These are phyloP conservation scores for Cyanocitta stelleri DNA, from an alignment of 2,113 vertebrate species.

Conservation along the genomic window DNA sequence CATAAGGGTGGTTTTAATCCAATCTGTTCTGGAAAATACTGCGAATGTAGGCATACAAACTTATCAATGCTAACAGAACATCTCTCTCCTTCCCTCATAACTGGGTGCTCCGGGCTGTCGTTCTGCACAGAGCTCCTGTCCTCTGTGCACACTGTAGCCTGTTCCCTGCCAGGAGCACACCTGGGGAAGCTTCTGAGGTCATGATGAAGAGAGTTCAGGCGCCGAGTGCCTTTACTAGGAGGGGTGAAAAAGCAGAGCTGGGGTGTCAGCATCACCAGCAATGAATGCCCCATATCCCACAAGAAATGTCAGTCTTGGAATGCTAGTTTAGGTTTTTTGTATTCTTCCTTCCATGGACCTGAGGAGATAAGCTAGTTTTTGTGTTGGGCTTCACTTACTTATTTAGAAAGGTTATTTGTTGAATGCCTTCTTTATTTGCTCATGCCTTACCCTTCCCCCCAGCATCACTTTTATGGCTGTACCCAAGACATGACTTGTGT, in stretches of 20 bases:
- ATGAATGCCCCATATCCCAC: rapidly evolving
- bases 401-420: neutral
- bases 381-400: neutral
- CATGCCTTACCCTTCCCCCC: neutral
- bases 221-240: neutral
- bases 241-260: neutral
- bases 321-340: neutral
- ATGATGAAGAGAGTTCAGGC: rapidly evolving
- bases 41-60: neutral
- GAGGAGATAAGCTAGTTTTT: neutral
- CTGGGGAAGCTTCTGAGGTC: neutral
- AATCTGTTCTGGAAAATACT: neutral
- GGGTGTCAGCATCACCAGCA: neutral
- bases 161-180: neutral
- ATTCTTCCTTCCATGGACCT: neutral
- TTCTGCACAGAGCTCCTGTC: neutral
- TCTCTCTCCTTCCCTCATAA: neutral
- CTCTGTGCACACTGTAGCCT: rapidly evolving
- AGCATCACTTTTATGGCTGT: neutral
- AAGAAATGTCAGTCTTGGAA: neutral
- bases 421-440: neutral
- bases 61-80: neutral
- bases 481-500: neutral
- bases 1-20: neutral
- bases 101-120: rapidly evolving